phyloP scores from a whole-genome alignment of 2,797 vertebrate genomes.

The Microtus obscurus region DNA sequence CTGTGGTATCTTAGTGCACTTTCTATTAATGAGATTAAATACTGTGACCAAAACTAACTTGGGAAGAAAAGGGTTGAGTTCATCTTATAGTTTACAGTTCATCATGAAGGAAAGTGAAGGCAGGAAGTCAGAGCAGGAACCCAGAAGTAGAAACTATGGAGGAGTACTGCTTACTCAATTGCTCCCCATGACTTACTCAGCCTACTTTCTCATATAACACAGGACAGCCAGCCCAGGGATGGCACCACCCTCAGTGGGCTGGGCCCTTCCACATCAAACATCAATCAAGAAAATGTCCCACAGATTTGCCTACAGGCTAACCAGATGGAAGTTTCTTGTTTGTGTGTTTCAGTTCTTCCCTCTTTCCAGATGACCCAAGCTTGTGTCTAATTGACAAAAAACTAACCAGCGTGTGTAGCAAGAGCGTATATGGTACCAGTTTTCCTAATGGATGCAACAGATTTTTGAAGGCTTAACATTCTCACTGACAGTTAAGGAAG shows the following conservation, averaged over 20 bases:
- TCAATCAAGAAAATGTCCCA: background rate
- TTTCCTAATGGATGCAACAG: background rate
- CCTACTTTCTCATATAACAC: background rate
- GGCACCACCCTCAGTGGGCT: background rate
- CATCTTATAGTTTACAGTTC: background rate
- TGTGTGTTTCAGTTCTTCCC: background rate
- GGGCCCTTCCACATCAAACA: background rate
- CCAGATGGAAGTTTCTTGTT: background rate
- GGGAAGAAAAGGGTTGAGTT: background rate
- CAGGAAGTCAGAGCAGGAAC: too few species aligned
- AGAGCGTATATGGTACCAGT: background rate
- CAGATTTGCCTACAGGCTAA: background rate
- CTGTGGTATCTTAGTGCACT: too few species aligned
- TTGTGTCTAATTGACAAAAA: background rate
- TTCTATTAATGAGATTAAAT: background rate
- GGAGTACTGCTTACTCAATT: too few species aligned
- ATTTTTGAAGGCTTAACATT: background rate
- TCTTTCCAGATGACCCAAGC: background rate
- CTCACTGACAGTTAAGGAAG: background rate
- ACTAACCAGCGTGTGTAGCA: background rate
- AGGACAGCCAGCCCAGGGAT: too few species aligned
- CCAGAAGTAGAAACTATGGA: background rate
- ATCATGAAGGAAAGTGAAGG: background rate
- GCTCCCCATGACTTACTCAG: too few species aligned
- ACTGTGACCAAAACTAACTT: background rate